Conservation (phyloP, 2,797 vertebrate genomes). For the Mus spretus region DNA sequence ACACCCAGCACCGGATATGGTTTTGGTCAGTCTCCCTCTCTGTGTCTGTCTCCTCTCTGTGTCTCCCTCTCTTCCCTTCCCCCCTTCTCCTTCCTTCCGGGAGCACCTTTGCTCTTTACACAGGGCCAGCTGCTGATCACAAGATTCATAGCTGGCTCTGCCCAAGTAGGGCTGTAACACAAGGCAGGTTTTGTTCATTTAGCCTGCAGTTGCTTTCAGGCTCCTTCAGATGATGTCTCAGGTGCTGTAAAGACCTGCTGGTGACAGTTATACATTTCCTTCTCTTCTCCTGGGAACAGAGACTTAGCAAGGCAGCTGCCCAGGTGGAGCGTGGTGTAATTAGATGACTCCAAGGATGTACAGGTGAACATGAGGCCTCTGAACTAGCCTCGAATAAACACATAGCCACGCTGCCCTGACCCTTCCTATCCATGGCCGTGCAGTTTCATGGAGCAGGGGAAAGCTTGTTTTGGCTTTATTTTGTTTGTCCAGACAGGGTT, state of each 20-base stretch:
- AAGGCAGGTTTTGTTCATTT: neutral
- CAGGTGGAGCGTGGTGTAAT: no score
- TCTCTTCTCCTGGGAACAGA: neutral
- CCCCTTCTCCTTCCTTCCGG: no score
- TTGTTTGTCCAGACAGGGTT: neutral
- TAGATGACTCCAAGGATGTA: rapidly evolving
- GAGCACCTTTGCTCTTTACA: neutral
- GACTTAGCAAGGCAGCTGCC: neutral
- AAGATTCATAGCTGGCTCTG: neutral
- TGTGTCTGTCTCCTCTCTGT: neutral
- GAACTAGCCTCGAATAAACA: neutral
- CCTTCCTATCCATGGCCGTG: rapidly evolving
- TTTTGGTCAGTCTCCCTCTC: neutral
- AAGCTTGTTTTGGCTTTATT: neutral
- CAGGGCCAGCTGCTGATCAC: neutral
- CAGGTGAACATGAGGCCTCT: neutral
- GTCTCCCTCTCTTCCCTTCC: no score
- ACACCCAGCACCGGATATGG: neutral
- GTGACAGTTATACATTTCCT: neutral
- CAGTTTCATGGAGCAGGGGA: no score
- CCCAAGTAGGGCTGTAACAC: neutral
- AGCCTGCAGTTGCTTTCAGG: neutral
- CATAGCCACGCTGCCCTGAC: neutral
- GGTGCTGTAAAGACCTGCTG: neutral
- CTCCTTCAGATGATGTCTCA: neutral